Evolutionary conservation across 1,140 invertebrate genomes (phyloP).

Genomic region (Penaeus chinensis): DNA sequence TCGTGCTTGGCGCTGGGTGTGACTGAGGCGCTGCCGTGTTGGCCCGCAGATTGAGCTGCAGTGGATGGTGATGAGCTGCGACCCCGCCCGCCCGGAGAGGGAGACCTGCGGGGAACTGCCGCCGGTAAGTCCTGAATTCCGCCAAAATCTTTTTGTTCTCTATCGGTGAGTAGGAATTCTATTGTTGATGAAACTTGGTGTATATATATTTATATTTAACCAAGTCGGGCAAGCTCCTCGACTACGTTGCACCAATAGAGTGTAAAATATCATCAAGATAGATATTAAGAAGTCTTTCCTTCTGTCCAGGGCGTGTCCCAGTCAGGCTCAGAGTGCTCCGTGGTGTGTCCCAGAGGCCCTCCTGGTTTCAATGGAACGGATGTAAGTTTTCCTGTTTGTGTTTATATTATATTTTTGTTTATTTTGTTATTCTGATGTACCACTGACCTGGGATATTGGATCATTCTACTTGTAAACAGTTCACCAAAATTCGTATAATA

Average conservation of each 20-base stretch:
- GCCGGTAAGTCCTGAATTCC: slow-evolving; percentile 70
- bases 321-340: slow-evolving; percentile 66
- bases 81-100: slow-evolving; percentile 77
- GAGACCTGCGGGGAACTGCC: slow-evolving; percentile 81
- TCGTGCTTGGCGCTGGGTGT: neutral
- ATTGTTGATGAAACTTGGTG: too few species aligned
- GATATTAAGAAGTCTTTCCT: too few species aligned
- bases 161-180: too few species aligned
- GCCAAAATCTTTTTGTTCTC: too few species aligned
- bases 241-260: too few species aligned
- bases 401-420: neutral
- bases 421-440: too few species aligned
- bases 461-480: too few species aligned
- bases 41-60: slow-evolving; percentile 79
- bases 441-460: too few species aligned
- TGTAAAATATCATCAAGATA: too few species aligned
- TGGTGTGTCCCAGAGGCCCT: slow-evolving; percentile 74
- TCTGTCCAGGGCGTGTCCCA: neutral
- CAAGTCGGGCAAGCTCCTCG: too few species aligned
- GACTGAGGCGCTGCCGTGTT: neutral
- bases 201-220: too few species aligned
- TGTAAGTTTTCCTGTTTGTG: slow-evolving; percentile 66
- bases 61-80: slow-evolving; percentile 84
- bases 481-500: too few species aligned
- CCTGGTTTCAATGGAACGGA: slow-evolving; percentile 74